These are phyloP conservation scores for Polia nebulosa DNA, from an alignment of 2,888 invertebrate genomes.

Conservation along the genomic window DNA sequence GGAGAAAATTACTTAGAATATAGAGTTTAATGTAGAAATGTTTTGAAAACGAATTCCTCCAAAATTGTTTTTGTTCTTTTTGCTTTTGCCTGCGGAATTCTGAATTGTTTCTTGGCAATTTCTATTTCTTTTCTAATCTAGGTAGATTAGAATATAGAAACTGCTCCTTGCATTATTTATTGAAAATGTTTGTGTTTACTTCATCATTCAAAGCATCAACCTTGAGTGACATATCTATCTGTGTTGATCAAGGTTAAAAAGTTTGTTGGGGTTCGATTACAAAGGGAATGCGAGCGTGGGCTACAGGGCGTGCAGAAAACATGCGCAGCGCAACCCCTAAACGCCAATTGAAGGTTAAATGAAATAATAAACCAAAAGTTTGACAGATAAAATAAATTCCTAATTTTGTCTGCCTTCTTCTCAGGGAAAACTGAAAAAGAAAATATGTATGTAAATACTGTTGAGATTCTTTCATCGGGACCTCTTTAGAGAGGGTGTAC, in stretches of 20 bases:
- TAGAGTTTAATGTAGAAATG: too few species aligned
- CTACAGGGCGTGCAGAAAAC: constrained; percentile 14
- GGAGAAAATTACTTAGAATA: too few species aligned
- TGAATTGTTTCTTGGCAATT: too few species aligned
- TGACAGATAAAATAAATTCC: not conserved
- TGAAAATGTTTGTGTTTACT: too few species aligned
- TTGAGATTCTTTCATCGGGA: not conserved
- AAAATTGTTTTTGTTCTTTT: too few species aligned
- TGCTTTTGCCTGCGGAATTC: too few species aligned
- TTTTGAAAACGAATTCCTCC: too few species aligned
- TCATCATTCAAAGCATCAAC: not conserved
- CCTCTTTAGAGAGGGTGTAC: too few species aligned
- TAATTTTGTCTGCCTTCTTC: not conserved
- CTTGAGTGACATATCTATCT: constrained; percentile 6
- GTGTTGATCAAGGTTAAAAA: constrained; percentile 25
- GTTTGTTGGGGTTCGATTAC: constrained; percentile 21
- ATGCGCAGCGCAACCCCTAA: constrained; percentile 21
- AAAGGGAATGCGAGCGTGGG: constrained; percentile 26
- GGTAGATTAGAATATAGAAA: too few species aligned
- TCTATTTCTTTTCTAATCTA: too few species aligned
- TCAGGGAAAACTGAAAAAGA: not conserved
- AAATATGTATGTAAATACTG: not conserved
- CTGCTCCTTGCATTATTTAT: not conserved
- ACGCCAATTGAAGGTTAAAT: constrained; percentile 18
- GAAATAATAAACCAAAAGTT: constrained; percentile 9